Evolutionary conservation across 2,113 vertebrate genomes (phyloP), one percentile per base, ranked within the genome.

Genomic region (Menidia beryllina): DNA sequence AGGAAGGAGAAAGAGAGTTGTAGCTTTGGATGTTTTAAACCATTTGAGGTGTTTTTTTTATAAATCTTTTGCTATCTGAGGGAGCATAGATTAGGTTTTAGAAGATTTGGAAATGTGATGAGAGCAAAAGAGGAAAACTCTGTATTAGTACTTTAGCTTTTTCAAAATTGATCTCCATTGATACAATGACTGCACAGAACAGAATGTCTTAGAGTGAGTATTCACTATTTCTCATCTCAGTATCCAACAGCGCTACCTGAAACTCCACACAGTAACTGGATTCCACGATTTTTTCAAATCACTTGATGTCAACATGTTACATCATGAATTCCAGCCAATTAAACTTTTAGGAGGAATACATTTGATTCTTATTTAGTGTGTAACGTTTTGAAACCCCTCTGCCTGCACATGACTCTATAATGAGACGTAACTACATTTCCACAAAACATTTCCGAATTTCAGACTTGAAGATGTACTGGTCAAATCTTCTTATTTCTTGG

Each of bases 401-500:
- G 50, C 17, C 17, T 52, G 21, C 7, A 7, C 17, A 14, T 17
- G 15, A 51, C 14, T 36, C 21, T 58, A 24, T 48, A 74, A 63
- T 50, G 26, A 56, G 23, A 8, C 26, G 62, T 41, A 49, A 65
- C 17, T 51, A 13, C 9, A 21, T 25, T 56, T 13, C 64, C 48
- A 41, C 24, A 71, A 52, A 58, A 71, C 57, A 60, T 48, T 27
- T 14, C 63, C 49, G 62, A 69, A 60, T 48, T 27, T 14, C 63
- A 52, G 62, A 69, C 58, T 64, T 49, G 15, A 75, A 82, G 58
- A 60, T 68, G 2, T 75, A 50, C 15, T 36, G 45, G 25, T 69
- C 72, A 72, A 59, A 77, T 76, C 69, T 25, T 5, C 9, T 30
- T 45, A 73, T 82, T 69, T 25, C 72, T 77, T 55, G 1, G 19